Evolutionary conservation across 2,797 vertebrate genomes (phyloP), one percentile per base, ranked within the genome.

Genomic region (Poecilia velifera): DNA sequence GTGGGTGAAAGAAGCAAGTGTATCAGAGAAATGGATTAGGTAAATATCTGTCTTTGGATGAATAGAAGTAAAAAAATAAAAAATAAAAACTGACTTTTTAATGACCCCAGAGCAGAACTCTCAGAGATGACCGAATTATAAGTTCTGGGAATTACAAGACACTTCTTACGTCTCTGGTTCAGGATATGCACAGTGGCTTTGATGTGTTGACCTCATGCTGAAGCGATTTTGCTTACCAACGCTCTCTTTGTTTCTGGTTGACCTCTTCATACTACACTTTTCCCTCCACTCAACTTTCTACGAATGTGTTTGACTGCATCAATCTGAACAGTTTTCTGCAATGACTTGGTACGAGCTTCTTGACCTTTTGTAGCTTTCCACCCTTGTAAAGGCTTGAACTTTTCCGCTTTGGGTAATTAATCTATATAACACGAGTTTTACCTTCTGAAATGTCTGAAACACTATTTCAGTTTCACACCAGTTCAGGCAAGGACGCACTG

Each of bases 401-500:
- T 4, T 14, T 28, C n/a, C n/a, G 2, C n/a, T 14, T 31, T 59
- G 10, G n/a, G 55, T 14, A 31, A 28, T 31, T 59, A 59, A 59
- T 59, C 25, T 59, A 28, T 5, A 59, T 31, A 2, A 34, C 5
- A 62, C 6, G 1, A 62, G 57, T 62, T 62, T 62, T 28, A 62
- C 28, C 31, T 62, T 62, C 57, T 34, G 14, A 34, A 64, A 64
- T 64, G 14, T 14, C 31, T 34, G 28, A 81, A 83, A 79, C 46
- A 28, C 55, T 16, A 22, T 70, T 39, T 68, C 68, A 73, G 25
- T 82, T 79, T 71, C 34, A 43, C 43, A 71, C 80, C 53, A 85
- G 91, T 91, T 93, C 88, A 94, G 83, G 47, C 81, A 64, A 87
- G 92, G 91, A 93, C 89, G 91, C 89, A 87, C 78, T 6, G 77